Conservation (phyloP, 2,888 invertebrate species). For the Drosophila demipolita region DNA sequence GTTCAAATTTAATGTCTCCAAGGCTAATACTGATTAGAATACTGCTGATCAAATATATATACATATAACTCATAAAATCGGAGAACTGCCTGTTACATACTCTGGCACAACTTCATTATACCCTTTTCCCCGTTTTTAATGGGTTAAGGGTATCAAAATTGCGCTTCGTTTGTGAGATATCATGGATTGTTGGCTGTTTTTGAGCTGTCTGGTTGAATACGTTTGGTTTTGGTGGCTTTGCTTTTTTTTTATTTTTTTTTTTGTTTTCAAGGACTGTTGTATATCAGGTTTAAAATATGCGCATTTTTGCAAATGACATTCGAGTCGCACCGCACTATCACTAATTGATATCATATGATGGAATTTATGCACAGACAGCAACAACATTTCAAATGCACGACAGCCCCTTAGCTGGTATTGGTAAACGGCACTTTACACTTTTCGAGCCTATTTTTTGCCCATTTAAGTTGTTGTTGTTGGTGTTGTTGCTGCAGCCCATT, state of each 20-base stretch:
- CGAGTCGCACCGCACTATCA: slow-evolving; percentile 80
- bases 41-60: not conserved
- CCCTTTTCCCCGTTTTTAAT: not conserved
- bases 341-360: slow-evolving; percentile 80
- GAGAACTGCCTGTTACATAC: not conserved
- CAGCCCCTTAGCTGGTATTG: slow-evolving; percentile 39
- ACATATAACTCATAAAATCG: not conserved
- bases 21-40: not conserved
- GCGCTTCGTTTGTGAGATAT: slow-evolving; percentile 52
- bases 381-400: slow-evolving; percentile 10
- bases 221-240: slow-evolving; percentile 4
- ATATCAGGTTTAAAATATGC: slow-evolving; percentile 76
- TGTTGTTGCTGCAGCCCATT: slow-evolving; percentile 33
- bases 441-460: slow-evolving; percentile 32
- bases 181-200: slow-evolving; percentile 41
- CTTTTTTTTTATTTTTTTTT: not conserved
- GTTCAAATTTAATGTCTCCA: not conserved
- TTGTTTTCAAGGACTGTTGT: slow-evolving; percentile 36
- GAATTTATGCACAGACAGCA: slow-evolving; percentile 74
- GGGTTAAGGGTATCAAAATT: slow-evolving; percentile 41
- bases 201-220: slow-evolving; percentile 30
- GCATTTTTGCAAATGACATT: slow-evolving; percentile 80
- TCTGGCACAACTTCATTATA: not conserved
- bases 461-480: slow-evolving; percentile 13
- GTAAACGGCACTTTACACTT: slow-evolving; percentile 69